Base-by-base conservation (phyloP, 2,888 invertebrate genomes). In the Caenorhabditis sp. region DNA sequence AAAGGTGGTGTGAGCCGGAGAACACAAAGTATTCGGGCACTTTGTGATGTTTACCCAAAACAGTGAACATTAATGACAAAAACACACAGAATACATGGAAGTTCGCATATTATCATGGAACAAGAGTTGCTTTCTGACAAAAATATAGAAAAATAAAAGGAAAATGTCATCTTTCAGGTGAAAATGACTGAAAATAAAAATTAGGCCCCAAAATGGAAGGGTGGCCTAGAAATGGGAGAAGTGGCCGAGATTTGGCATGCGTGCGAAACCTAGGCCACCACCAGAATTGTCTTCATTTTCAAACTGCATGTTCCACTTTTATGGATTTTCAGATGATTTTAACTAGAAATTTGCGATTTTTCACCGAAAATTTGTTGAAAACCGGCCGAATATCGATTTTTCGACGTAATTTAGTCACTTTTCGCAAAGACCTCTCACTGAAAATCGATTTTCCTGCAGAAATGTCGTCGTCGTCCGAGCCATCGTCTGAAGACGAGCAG, bases 401-500 rank as follows among this genome's bases (percentile, higher is more conserved):
- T 9, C 11, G 30, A 43, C 15, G 20, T 15, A 45, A 45, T 24
- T 24, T 24, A 24, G 4, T 2, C 1, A 24, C 9, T 11, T 45
- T 43, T 30, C 56, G 17, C 13, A 9, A 20, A 27, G 15, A n/a
- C 17, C 43, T 37, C 30, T n/a, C 30, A 5, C 7, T 6, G 39
- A 61, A 70, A 59, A 70, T 45, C 27, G 45, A 70, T 59, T 24
- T 39, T 15, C 15, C 9, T n/a, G 9, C 30, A 72, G 35, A 56
- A 53, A 35, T 46, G 59, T 32, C 61, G 50, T 61, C 46, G 17
- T 62, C 71, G 32, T 62, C 55, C 0, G 32, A 43, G 13, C 56
- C 71, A 26, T 73, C 73, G 15, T 63, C 65, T 11, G 73, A 73
- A 39, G 73, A 65, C 37, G 73, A 73, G 27, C 24, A 26, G 20